These are phyloP conservation scores for Eumacrocentrus americanus DNA, from an alignment of 2,888 invertebrate genomes.

Conservation along the genomic window DNA sequence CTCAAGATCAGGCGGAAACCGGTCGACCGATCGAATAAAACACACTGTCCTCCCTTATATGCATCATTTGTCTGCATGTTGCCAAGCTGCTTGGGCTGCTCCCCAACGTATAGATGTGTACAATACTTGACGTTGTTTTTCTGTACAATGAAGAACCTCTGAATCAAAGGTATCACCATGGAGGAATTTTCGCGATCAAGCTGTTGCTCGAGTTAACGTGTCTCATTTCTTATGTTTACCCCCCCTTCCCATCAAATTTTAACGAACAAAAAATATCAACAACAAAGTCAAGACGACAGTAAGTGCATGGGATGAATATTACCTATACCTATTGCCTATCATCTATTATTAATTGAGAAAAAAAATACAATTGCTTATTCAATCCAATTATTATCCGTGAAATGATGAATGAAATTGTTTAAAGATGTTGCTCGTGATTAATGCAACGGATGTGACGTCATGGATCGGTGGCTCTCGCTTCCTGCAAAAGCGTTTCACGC, in stretches of 20 bases:
- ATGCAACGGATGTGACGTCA: slow-evolving; percentile 44
- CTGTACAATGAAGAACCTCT: too few relatives aligned
- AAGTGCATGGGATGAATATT: not conserved
- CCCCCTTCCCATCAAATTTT: slow-evolving; percentile 1
- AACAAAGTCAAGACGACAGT: not conserved
- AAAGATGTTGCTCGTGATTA: slow-evolving; percentile 31
- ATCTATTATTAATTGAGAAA: too few relatives aligned
- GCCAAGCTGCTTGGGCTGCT: not conserved
- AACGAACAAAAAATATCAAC: slow-evolving; percentile 7
- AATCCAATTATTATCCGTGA: not conserved
- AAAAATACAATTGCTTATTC: too few relatives aligned
- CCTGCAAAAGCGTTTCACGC: slow-evolving; percentile 33
- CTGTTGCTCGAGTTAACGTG: not conserved
- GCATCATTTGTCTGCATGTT: slow-evolving; percentile 42
- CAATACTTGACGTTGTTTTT: not conserved
- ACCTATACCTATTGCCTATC: not conserved
- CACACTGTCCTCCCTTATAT: slow-evolving; percentile 29
- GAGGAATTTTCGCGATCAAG: slow-evolving; percentile 8
- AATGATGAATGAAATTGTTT: not conserved
- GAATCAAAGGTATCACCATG: not conserved
- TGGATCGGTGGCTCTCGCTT: slow-evolving; percentile 43
- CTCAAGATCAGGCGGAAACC: slow-evolving; percentile 34
- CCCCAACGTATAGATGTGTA: not conserved
- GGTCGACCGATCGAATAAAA: slow-evolving; percentile 45
- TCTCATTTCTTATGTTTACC: not conserved